Conservation (phyloP, 2,888 invertebrate genomes). For the Drosophila tripunctata region DNA sequence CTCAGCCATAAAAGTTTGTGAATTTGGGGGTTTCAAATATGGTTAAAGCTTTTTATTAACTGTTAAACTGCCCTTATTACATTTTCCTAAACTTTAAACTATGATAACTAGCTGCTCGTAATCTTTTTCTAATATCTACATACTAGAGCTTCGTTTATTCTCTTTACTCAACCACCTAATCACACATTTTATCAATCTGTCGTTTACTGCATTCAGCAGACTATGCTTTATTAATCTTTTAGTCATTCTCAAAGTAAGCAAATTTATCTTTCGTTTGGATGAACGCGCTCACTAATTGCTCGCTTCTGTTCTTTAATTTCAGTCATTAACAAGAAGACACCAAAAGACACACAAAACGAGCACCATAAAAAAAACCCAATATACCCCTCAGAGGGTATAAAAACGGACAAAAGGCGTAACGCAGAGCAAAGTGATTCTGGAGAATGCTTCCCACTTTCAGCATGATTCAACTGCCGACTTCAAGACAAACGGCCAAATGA, state of each 20-base stretch:
- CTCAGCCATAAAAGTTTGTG: too few relatives aligned
- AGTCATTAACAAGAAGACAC: constrained; percentile 59
- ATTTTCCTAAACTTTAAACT: too few relatives aligned
- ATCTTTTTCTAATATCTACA: too few relatives aligned
- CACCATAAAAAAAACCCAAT: background rate
- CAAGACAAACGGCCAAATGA: constrained; percentile 59
- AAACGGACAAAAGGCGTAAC: constrained; percentile 16
- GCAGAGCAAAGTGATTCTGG: constrained; percentile 24
- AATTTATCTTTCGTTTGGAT: constrained; percentile 14
- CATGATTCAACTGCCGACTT: constrained; percentile 61
- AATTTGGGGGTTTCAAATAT: too few relatives aligned
- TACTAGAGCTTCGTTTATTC: too few relatives aligned
- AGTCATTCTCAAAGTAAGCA: background rate
- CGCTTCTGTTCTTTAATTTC: constrained; percentile 63
- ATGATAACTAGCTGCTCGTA: too few relatives aligned
- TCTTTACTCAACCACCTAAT: too few relatives aligned
- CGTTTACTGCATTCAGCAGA: background rate
- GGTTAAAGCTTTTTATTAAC: too few relatives aligned
- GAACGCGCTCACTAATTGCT: constrained; percentile 43
- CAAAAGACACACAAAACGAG: background rate
- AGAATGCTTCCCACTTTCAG: constrained; percentile 40
- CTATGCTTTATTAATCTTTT: background rate
- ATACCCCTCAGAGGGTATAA: constrained; percentile 3
- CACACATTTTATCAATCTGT: background rate
- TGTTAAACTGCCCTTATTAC: too few relatives aligned